These are phyloP conservation scores for Plectrocnemia conspersa DNA, from an alignment of 1,140 invertebrate species.

Conservation along the genomic window DNA sequence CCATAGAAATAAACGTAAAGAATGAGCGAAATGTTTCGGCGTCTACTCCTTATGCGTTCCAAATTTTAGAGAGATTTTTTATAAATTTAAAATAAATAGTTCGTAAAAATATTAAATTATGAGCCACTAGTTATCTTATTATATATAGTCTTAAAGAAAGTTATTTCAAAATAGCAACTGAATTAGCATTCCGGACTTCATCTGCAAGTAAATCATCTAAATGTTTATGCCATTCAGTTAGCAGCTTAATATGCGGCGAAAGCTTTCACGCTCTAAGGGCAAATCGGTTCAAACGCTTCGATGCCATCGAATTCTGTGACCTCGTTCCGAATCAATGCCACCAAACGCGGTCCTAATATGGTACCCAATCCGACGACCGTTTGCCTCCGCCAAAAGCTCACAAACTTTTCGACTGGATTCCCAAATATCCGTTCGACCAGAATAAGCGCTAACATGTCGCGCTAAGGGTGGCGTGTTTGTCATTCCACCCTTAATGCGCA, in stretches of 20 bases:
- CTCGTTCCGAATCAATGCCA: constrained; percentile 6
- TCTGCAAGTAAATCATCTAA: too few relatives aligned
- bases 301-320: constrained; percentile 17
- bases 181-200: too few relatives aligned
- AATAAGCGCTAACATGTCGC: background rate
- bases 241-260: constrained; percentile 13
- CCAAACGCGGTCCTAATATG: background rate
- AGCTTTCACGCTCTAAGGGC: constrained; percentile 18
- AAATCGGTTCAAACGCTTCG: constrained; percentile 16
- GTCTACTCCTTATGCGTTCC: too few relatives aligned
- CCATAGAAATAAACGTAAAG: too few relatives aligned
- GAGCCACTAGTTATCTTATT: too few relatives aligned
- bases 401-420: background rate
- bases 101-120: too few relatives aligned
- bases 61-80: too few relatives aligned
- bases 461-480: constrained; percentile 13
- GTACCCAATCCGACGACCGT: background rate
- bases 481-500: constrained; percentile 18
- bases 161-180: too few relatives aligned
- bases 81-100: too few relatives aligned
- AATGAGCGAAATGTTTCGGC: too few relatives aligned
- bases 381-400: background rate
- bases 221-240: too few relatives aligned
- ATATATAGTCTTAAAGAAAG: too few relatives aligned
- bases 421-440: background rate